Base-by-base conservation (phyloP, 1,140 invertebrate species). In the Dufourea novaeangliae region DNA sequence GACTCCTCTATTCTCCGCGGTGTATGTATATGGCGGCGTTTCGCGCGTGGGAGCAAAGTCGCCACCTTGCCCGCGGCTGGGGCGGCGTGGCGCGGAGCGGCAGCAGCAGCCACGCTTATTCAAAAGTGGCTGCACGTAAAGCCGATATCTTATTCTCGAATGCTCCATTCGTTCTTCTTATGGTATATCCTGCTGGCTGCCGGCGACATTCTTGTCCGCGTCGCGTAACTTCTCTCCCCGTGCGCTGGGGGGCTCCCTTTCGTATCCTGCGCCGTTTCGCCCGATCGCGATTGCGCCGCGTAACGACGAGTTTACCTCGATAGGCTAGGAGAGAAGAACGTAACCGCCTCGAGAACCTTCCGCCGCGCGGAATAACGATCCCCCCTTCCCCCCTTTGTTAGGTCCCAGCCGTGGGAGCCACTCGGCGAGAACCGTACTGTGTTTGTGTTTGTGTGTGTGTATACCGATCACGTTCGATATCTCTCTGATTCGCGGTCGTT, bases 81-180 rank as follows among this genome's bases (percentile, higher is more conserved):
- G 80, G 78, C 68, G 46, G 41, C 41, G 8, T 14, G 41, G 41
- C 41, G 11, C 41, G 41, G 41, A 11, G 11, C 41, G 41, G 41
- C n/a, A 44, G 69, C 63, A 64, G 67, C 63, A 50, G 63, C 41
- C 64, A 20, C 84, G 80, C 82, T 80, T 82, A 78, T 86, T 88
- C 79, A 90, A 89, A 91, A 90, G 87, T 88, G 82, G 66, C 86
- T 82, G 87, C 86, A 86, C 88, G 84, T 88, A 91, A 89, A 89
- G 88, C 86, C 90, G 91, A 92, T 92, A 92, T 92, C 91, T 92
- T 92, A 92, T 91, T 92, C 90, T 90, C 85, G 85, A 88, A 88
- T 87, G 89, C 89, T 91, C 87, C 91, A 90, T 91, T 91, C 88
- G 90, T 89, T 89, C 88, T 89, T 91, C 88, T 91, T 91, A 89